phyloP scores from a whole-genome alignment of 2,113 vertebrate genomes.

The Bubalus kerabau region DNA sequence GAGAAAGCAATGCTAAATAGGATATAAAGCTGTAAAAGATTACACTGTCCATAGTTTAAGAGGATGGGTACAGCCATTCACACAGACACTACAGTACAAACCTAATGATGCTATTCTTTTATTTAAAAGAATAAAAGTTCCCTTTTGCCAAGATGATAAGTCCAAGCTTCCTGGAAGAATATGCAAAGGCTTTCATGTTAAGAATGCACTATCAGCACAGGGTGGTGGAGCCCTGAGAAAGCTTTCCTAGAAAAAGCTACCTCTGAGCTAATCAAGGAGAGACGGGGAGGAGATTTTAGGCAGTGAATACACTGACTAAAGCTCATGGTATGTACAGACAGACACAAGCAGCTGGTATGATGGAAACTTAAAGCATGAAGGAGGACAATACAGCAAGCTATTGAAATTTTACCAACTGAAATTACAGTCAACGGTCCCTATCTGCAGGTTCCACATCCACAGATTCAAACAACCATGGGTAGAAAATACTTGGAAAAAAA shows the following conservation, averaged over 20 bases:
- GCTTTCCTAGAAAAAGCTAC: background rate
- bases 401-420: background rate
- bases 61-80: background rate
- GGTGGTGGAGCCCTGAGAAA: background rate
- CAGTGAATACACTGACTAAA: background rate
- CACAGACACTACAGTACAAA: background rate
- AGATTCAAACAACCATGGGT: background rate
- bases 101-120: background rate
- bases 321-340: background rate
- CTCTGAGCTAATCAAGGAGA: background rate
- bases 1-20: background rate
- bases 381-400: background rate
- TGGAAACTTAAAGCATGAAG: background rate
- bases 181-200: background rate
- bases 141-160: background rate
- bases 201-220: background rate
- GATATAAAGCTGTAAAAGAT: background rate
- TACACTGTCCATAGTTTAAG: background rate
- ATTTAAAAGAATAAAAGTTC: background rate
- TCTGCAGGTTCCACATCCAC: background rate
- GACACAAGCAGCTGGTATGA: background rate
- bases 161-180: background rate
- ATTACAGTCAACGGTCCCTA: background rate
- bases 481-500: background rate
- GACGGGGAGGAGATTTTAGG: background rate